These are phyloP conservation scores for Ecliptopera silaceata DNA, from an alignment of 2,888 invertebrate species.

Conservation along the genomic window DNA sequence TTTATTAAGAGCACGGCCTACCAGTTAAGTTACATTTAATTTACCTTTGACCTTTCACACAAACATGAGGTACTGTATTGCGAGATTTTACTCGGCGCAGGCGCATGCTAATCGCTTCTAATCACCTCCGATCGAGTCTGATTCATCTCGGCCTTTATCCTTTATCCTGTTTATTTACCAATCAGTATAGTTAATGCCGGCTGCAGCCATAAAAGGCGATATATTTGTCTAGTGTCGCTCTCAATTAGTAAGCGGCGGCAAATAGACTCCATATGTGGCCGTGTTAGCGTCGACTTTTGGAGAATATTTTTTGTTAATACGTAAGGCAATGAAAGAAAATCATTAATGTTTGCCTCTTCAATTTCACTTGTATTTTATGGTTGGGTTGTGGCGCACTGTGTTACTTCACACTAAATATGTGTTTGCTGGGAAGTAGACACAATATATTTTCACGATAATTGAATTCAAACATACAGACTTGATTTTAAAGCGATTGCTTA, in stretches of 20 bases:
- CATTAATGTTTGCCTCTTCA: constrained; percentile 73
- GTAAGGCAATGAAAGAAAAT: constrained; percentile 72
- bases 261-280: constrained; percentile 78
- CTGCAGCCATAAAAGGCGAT: constrained; percentile 77
- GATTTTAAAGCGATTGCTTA: constrained; percentile 1
- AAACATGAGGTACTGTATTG: constrained; percentile 11
- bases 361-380: constrained; percentile 65
- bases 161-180: constrained; percentile 78
- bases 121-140: constrained; percentile 78
- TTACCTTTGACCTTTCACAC: background rate
- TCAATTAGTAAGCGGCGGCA: constrained; percentile 75
- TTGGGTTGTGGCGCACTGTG: constrained; percentile 40
- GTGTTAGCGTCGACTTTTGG: constrained; percentile 65
- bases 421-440: constrained; percentile 13
- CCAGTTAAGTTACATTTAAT: background rate
- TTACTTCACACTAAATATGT: constrained; percentile 13
- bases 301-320: constrained; percentile 73
- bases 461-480: constrained; percentile 8
- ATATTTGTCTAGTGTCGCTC: constrained; percentile 79
- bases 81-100: constrained; percentile 38
- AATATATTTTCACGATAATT: constrained; percentile 12
- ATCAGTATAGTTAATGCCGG: constrained; percentile 72
- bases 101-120: constrained; percentile 79
- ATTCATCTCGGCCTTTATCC: constrained; percentile 70
- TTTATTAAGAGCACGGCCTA: too few relatives aligned